These are phyloP conservation scores for Orius insidiosus DNA, from an alignment of 1,140 invertebrate genomes.

Conservation along the genomic window DNA sequence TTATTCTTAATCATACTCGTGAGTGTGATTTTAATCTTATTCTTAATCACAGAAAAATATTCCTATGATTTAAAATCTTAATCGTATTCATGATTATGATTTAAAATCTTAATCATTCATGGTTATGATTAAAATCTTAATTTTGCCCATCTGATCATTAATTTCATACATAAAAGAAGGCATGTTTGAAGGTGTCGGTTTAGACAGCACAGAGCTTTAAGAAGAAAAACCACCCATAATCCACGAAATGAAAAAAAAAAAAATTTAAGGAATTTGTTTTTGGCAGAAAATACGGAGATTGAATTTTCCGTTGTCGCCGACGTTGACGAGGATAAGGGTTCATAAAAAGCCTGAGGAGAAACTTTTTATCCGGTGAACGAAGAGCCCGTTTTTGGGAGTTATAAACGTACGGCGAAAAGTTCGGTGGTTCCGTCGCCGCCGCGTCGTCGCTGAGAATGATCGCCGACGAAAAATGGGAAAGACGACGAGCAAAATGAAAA, in stretches of 20 bases:
- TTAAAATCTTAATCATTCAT: too few species aligned
- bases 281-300: slow-evolving; percentile 33
- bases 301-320: slow-evolving; percentile 63
- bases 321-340: slow-evolving; percentile 57
- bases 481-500: slow-evolving; percentile 1
- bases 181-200: slow-evolving; percentile 20
- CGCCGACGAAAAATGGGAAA: not conserved
- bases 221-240: slow-evolving; percentile 1
- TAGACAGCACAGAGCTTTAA: slow-evolving; percentile 2
- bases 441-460: slow-evolving; percentile 39
- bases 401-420: slow-evolving; percentile 30
- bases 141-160: too few species aligned
- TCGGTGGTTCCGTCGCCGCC: slow-evolving; percentile 51
- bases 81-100: too few species aligned
- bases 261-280: slow-evolving; percentile 15
- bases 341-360: slow-evolving; percentile 37
- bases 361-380: slow-evolving; percentile 35
- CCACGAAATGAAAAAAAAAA: too few species aligned
- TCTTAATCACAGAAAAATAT: too few species aligned
- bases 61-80: too few species aligned
- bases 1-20: too few species aligned
- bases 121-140: too few species aligned
- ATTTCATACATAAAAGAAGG: slow-evolving; percentile 9
- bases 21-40: too few species aligned
- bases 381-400: slow-evolving; percentile 28